A percentile compares a stretch with the other conserved stretches of the same genome.
These are phyloP conservation scores for Prunella fulvescens DNA, from an alignment of 2,113 vertebrate genomes.

Conservation along the genomic window DNA sequence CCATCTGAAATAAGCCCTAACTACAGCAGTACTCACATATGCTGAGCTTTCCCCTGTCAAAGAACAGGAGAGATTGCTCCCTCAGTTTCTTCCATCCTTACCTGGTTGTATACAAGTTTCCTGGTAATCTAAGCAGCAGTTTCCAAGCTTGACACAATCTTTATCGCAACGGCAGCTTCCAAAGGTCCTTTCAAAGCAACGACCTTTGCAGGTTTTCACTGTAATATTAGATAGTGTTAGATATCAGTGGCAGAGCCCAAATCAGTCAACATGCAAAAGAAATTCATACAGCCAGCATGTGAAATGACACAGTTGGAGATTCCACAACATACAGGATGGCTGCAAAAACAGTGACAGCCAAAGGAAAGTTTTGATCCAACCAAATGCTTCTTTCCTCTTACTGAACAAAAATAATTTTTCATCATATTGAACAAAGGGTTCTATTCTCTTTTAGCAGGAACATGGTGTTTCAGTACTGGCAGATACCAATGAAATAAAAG, in stretches of 20 bases:
- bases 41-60: not conserved
- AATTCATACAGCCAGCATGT: fast-evolving
- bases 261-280: not conserved
- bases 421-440: not conserved
- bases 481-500: not conserved
- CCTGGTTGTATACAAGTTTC: constrained; percentile 76
- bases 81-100: constrained; percentile 13
- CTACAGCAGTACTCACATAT: not conserved
- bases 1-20: not conserved
- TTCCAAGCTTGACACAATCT: constrained; percentile 75
- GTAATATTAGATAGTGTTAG: constrained; percentile 45
- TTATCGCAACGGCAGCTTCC: constrained; percentile 79
- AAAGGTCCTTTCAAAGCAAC: constrained; percentile 81
- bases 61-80: not conserved
- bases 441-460: not conserved
- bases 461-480: not conserved
- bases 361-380: not conserved
- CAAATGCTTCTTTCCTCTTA: not conserved
- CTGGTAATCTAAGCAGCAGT: constrained; percentile 82
- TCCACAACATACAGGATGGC: not conserved
- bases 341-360: not conserved
- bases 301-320: not conserved
- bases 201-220: constrained; percentile 83
- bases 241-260: not conserved
- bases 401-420: not conserved